phyloP scores from a whole-genome alignment of 2,797 vertebrate genomes.

The Malacoraja senta region DNA sequence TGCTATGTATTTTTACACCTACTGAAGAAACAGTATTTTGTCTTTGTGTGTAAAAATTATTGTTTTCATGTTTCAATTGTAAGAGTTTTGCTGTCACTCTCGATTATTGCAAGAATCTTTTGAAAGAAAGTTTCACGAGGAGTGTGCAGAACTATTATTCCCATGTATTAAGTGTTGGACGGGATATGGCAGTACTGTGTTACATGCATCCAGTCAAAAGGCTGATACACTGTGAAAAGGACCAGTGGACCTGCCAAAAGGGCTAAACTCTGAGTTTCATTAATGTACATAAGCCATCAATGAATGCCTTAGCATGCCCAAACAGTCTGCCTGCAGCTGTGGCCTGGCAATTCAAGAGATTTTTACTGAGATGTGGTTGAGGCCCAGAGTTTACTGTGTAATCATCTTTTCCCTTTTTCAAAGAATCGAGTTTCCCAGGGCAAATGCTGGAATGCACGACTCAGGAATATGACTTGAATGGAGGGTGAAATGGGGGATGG shows the following conservation, averaged over 20 bases:
- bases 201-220: neutral
- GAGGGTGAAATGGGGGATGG: neutral
- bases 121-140: neutral
- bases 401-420: neutral
- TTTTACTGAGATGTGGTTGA: neutral
- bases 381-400: neutral
- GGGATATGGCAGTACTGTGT: neutral
- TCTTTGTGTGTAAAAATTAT: neutral
- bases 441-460: neutral
- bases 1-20: too few species aligned
- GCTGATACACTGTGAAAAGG: neutral
- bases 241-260: neutral
- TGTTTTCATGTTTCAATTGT: constrained; percentile 32
- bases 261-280: neutral
- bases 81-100: neutral
- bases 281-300: neutral
- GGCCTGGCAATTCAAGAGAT: constrained; percentile 1
- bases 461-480: neutral
- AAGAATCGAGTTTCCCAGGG: constrained; percentile 11
- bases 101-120: neutral
- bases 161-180: neutral
- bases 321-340: constrained; percentile 8
- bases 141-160: constrained; percentile 4
- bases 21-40: neutral
- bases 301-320: neutral